Base-by-base conservation (phyloP, 1,140 invertebrate species). In the Ylistrum balloti region DNA sequence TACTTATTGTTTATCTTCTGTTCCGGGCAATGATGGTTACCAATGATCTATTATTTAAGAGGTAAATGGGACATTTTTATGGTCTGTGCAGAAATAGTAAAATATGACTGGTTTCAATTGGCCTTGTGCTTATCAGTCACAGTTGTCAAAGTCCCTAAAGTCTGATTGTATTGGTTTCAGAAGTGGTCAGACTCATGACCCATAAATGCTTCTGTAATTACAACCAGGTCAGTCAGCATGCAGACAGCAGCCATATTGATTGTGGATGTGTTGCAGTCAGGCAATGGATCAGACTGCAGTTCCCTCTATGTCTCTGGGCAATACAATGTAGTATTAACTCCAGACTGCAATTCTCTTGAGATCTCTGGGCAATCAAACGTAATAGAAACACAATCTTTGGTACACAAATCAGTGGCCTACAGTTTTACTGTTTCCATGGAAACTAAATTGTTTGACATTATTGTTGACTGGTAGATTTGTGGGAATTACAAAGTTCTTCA, bases 291-390 rank as follows among this genome's bases (percentile, higher is more conserved):
- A 74, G 56, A n/a, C 28, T 74, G 56, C 56, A 74, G 56, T 74
- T 74, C 56, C 56, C 56, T 74, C 56, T n/a, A n/a, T n/a, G n/a
- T n/a, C n/a, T 74, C 17, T 9, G 56, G 56, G 56, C 56, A 74
- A 3, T 74, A 22, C 28, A 74, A 74, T n/a, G n/a, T 11, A 1
- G 56, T 7, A 74, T n/a, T 28, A 28, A n/a, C 22, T n/a, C n/a
- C 56, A 74, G 56, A n/a, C 28, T 74, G 56, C 56, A 74, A n/a
- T 74, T 74, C 56, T n/a, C 56, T 74, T n/a, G n/a, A n/a, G n/a
- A n/a, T n/a, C 56, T 74, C 17, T 9, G 56, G 56, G 56, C 56
- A 74, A 3, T 74, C 56, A 28, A 74, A 74, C 56, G n/a, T 11
- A 1, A n/a, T 7, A 74, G 22, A 74, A 28, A n/a, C 22, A 74